These are phyloP conservation scores for Drosophila punjabiensis DNA, from an alignment of 1,140 invertebrate genomes.

Conservation along the genomic window DNA sequence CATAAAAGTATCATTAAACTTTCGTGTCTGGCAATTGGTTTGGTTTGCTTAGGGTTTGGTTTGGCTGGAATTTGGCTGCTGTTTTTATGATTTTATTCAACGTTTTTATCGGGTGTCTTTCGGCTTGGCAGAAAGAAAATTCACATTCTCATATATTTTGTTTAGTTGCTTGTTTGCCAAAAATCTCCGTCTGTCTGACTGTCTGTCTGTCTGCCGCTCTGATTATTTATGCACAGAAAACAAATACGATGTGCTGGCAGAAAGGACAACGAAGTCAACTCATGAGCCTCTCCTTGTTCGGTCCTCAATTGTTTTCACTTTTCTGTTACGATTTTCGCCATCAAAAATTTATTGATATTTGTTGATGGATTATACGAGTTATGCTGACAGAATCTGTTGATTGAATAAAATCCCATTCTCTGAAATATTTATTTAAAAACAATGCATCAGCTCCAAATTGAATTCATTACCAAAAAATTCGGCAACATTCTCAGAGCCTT, in stretches of 20 bases:
- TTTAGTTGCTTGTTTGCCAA: conserved; percentile 68
- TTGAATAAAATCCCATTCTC: conserved; percentile 22
- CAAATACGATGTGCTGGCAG: conserved; percentile 54
- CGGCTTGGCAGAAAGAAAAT: conserved; percentile 40
- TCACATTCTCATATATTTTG: conserved; percentile 53
- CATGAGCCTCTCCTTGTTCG: conserved; percentile 11
- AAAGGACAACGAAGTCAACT: conserved; percentile 6
- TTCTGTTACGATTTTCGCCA: conserved; percentile 19
- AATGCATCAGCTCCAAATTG: conserved; percentile 5
- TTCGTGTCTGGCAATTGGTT: conserved; percentile 59
- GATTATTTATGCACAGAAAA: conserved; percentile 75
- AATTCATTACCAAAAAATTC: conserved; percentile 1
- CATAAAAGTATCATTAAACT: conserved; percentile 74
- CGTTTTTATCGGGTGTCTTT: conserved; percentile 63
- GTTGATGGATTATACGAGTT: conserved; percentile 16
- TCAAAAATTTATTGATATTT: conserved; percentile 25
- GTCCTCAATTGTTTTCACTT: conserved; percentile 61
- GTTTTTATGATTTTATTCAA: conserved; percentile 62
- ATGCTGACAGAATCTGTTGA: conserved; percentile 21
- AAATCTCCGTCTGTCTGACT: conserved; percentile 30
- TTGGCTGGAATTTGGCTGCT: conserved; percentile 18
- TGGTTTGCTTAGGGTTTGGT: conserved; percentile 30
- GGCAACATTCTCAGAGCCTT: not conserved
- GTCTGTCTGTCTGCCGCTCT: conserved; percentile 9
- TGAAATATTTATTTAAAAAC: conserved; percentile 30